Evolutionary conservation across 2,797 vertebrate species (phyloP), one percentile per base, ranked within the genome.

Genomic region (Trematomus bernacchii): DNA sequence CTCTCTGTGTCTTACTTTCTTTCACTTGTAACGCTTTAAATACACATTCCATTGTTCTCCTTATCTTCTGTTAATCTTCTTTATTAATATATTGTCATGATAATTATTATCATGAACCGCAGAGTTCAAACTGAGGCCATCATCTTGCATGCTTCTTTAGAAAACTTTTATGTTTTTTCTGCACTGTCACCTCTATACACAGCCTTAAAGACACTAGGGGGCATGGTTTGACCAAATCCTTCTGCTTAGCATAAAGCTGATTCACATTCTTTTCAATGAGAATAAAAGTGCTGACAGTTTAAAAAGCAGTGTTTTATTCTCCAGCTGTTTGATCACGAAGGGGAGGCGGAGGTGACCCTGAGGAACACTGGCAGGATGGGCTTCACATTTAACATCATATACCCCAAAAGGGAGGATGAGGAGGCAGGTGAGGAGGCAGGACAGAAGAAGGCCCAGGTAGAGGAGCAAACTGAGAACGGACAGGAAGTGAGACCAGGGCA

Each of bases 311-410:
- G 18, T 63, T 51, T 72, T 50, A 4, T 75, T 12, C 60, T 62
- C 2, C 65, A 99, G 97, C 77, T 93, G 21, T 97, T 98, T 82
- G 89, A 97, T 23, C 62, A 88, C 1, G 83, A 96, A 43, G 90
- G 82, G 0, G 82, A 97, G 79, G 91, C 85, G 3, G 79, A 94
- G 67, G 43, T 98, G 64, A 95, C 87, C 7, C 89, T 98, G 59
- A 93, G 4, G 63, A 99, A 97, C 85, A 95, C 81, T 0, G 96
- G 97, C 1, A 92, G 93, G 10, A 66, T 97, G 11, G 91, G 93
- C 50, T 98, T 99, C 81, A 83, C 92, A 54, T 99, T 95, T 66
- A 78, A 11, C 15, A 91, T 95, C 59, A 85, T 91, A 23, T 54
- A 77, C 40, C 23, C 46, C 19, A 52, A 87, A 59, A 1, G 0